These are phyloP conservation scores for Delphinapterus leucas DNA, from an alignment of 2,113 vertebrate genomes.

Conservation along the genomic window DNA sequence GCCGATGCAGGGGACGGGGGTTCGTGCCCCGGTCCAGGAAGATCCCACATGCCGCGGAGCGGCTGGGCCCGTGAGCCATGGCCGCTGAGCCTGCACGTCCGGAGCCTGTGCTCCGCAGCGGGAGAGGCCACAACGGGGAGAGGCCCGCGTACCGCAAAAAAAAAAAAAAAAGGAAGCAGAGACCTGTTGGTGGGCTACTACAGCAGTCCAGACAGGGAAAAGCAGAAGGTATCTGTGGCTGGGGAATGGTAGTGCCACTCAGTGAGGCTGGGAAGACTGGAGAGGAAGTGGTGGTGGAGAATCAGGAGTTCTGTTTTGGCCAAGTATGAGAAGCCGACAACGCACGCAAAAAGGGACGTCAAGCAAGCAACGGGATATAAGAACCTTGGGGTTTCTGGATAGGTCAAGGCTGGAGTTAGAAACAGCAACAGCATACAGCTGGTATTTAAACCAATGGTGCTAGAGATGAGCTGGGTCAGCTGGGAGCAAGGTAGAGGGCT, in stretches of 20 bases:
- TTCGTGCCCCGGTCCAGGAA: rapidly evolving
- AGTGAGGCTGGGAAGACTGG: neutral
- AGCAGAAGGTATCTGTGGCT: too few species aligned
- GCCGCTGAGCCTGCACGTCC: too few species aligned
- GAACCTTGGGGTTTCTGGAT: neutral
- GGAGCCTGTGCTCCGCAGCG: too few species aligned
- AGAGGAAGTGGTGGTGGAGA: neutral
- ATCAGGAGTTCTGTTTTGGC: neutral
- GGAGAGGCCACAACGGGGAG: too few species aligned
- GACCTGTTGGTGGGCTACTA: neutral
- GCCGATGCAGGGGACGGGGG: rapidly evolving
- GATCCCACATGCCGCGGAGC: too few species aligned
- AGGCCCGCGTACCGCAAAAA: too few species aligned
- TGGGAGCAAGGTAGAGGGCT: neutral
- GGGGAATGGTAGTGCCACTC: neutral
- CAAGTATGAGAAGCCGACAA: neutral
- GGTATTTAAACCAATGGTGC: neutral
- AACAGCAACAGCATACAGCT: neutral
- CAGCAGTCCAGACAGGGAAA: neutral
- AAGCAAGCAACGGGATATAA: rapidly evolving
- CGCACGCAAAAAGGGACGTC: neutral
- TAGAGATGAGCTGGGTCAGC: neutral
- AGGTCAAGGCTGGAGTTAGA: neutral
- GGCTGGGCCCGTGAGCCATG: too few species aligned
- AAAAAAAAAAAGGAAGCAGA: neutral